A percentile compares a stretch with the other conserved stretches of the same genome.
Evolutionary conservation across 1,140 invertebrate genomes (phyloP).

Genomic region (Aporrectodea caliginosa): DNA sequence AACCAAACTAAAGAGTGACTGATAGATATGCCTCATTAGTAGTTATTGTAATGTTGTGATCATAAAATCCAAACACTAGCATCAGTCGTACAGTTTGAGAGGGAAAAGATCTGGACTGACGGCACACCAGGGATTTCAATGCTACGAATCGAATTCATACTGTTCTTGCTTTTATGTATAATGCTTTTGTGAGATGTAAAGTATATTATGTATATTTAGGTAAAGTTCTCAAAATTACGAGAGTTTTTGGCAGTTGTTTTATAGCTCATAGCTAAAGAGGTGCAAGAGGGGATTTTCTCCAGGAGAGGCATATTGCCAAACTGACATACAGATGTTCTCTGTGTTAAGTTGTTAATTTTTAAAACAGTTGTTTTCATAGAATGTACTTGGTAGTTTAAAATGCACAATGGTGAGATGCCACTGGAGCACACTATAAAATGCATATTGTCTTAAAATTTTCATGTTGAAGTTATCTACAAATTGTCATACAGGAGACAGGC

Average conservation of each 20-base stretch:
- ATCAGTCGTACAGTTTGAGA: neutral
- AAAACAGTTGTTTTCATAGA: no score
- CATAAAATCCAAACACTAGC: neutral
- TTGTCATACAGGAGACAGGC: constrained; percentile 86
- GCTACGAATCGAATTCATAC: neutral
- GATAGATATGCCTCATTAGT: neutral
- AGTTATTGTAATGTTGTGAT: neutral
- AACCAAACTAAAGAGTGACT: no score
- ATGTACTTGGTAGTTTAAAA: neutral
- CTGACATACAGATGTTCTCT: neutral
- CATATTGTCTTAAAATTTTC: neutral
- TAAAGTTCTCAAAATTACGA: no score
- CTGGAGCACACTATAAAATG: neutral
- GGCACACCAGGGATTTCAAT: neutral
- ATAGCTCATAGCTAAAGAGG: no score
- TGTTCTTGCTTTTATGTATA: neutral
- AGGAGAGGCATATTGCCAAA: neutral
- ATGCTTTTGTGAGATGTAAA: no score
- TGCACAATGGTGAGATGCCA: neutral
- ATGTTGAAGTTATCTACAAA: neutral
- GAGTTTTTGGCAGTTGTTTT: no score
- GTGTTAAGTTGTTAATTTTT: neutral
- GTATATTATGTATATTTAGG: no score
- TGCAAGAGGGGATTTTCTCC: no score
- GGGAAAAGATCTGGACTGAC: neutral